A percentile compares a stretch with the other conserved stretches of the same genome.
These are phyloP conservation scores for Montipora sp. DNA, from an alignment of 64 coral and sea anemone species.

Conservation along the genomic window DNA sequence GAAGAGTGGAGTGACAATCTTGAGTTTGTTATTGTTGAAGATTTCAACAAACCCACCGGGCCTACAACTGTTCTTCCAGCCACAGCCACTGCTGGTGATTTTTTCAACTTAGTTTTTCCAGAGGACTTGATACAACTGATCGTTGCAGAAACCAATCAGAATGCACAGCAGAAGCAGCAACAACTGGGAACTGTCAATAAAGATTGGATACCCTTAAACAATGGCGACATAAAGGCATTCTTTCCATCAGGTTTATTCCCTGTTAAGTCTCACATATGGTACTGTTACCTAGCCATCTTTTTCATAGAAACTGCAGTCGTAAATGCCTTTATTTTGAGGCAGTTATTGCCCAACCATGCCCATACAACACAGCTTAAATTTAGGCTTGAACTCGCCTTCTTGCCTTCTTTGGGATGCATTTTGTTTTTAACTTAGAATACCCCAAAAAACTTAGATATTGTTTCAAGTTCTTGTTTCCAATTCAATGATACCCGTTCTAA, in stretches of 20 bases:
- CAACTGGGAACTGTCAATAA: no score
- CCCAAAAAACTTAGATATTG: background rate
- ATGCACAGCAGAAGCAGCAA: no score
- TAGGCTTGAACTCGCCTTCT: conserved; percentile 22
- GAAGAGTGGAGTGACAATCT: no score
- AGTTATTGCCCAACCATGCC: conserved; percentile 43
- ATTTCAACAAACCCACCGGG: no score
- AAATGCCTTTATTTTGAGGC: conserved; percentile 66
- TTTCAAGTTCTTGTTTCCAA: conserved; percentile 22
- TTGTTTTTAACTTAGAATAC: conserved; percentile 16
- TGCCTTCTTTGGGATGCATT: background rate
- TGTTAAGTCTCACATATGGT: conserved; percentile 44
- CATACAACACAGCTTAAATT: conserved; percentile 41
- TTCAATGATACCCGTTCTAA: background rate
- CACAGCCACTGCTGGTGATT: no score
- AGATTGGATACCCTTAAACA: no score
- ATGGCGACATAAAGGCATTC: no score
- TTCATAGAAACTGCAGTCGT: conserved; percentile 62
- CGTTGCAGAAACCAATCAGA: no score
- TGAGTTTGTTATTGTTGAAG: no score
- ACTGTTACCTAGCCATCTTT: conserved; percentile 46
- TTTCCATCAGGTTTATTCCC: background rate
- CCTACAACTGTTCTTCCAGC: no score
- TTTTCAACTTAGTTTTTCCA: no score
- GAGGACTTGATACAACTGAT: no score